Percentiles rank a stretch among this genome's conserved stretches.
phyloP scores from a whole-genome alignment of 1,140 invertebrate genomes.

The Lineus longissimus region DNA sequence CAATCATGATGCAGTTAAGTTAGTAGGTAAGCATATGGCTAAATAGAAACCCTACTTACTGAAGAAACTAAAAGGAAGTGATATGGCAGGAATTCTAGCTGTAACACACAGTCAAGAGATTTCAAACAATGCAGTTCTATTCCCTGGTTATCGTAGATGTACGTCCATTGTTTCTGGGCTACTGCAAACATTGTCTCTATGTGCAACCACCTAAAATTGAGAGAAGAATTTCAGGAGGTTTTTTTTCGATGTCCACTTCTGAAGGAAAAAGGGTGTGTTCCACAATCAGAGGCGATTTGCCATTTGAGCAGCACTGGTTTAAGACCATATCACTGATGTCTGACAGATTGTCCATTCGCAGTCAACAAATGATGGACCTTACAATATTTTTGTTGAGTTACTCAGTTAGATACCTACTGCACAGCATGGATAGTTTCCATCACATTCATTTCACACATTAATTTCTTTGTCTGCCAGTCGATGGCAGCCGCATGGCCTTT shows the following conservation, averaged over 20 bases:
- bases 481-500: conserved; percentile 92
- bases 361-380: too few relatives aligned
- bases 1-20: too few relatives aligned
- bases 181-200: conserved; percentile 95
- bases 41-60: conserved; percentile 66
- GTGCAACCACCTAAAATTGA: conserved; percentile 75
- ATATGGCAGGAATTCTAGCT: conserved; percentile 93
- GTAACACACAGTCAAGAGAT: conserved; percentile 70
- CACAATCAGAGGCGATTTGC: too few relatives aligned
- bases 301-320: too few relatives aligned
- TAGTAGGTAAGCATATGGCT: too few relatives aligned
- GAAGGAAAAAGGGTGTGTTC: not conserved
- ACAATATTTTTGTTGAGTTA: too few relatives aligned
- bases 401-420: conserved; percentile 50
- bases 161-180: conserved; percentile 94
- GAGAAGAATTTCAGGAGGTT: not conserved
- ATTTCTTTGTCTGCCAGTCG: conserved; percentile 95
- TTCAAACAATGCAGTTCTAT: conserved; percentile 96
- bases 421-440: conserved; percentile 94
- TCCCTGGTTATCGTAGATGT: conserved; percentile 96
- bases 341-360: too few relatives aligned
- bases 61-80: conserved; percentile 90
- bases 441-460: conserved; percentile 94
- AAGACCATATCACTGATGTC: too few relatives aligned
- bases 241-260: not conserved